Base-by-base conservation (phyloP, 1,140 invertebrate genomes). In the Lethrus apterus region DNA sequence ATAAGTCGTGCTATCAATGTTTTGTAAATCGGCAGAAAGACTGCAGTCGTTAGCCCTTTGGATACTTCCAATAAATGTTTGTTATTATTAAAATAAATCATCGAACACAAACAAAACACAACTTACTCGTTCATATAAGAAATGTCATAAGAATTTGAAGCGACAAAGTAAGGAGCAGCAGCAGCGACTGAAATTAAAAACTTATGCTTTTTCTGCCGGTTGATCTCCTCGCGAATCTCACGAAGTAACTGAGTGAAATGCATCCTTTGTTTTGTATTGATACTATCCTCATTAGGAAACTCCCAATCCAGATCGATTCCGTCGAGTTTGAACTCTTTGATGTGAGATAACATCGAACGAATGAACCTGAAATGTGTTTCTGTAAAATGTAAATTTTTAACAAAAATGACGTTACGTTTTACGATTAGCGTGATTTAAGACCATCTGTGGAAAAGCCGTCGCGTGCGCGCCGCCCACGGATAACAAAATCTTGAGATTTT, bases 301-400 rank as follows among this genome's bases (percentile, higher is more conserved):
- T 93, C 89, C 87, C 87, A 92, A 58, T 93, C 89, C 30, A 91
- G 61, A 65, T 93, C 89, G 4, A 91, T 67, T 15, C 89, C 89
- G 70, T 91, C 86, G 11, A 91, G 67, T 43, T 70, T 68, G 54
- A 78, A 79, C n/a, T 66, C 65, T 46, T 72, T 70, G n/a, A 85
- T 63, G 8, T 78, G 65, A 34, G 72, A 60, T 48, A 81, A 71
- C 2, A 84, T 67, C 2, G 82, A 81, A 48, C 68, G 68, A 31
- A 89, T 80, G 61, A 91, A 89, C 44, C 74, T 80, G 49, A 15
- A 61, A 60, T 35, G 11, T 26, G 8, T 38, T 38, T 19, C n/a
- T 14, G 7, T 21, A 33, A 13, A 5, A 11, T 33, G 17, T 15
- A 3, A 34, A 15, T 2, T 14, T n/a, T 2, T 14, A 34, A 15